Base-by-base conservation (phyloP, 2,797 vertebrate genomes). In the Rhinoraja longicauda region DNA sequence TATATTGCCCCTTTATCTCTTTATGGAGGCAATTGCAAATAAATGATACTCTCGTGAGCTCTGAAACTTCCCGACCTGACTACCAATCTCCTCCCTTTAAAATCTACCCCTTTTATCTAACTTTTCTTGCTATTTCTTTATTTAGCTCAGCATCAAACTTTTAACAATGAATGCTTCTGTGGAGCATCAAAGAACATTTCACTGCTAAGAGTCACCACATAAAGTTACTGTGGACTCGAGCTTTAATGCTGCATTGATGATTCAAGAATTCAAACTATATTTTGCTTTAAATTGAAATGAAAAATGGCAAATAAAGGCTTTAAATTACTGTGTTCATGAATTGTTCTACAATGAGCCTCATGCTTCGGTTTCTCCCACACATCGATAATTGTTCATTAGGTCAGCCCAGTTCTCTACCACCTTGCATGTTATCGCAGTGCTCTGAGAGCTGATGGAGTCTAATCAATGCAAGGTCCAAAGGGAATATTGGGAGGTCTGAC, bases 401-500 rank as follows among this genome's bases (percentile, higher is more conserved):
- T 67, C 12, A 17, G 39, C 39, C 90, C 45, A 92, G 36, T 36
- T 92, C 64, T 57, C 39, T 92, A 67, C 36, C 67, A 75, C 62
- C 84, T 88, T 32, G 17, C n/a, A 17, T 67, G n/a, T 64, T 64
- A 24, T 26, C 10, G 26, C 90, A 92, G 26, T 72, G 90, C 36
- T 92, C 90, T 72, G 90, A 92, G 70, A 91, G 62, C 57, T 86
- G 82, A 62, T 6, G 29, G 82, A 86, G 57, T 45, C 67, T 1
- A 36, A 91, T 91, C 88, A 70, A 92, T 92, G 39, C 39, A 24
- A 75, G 39, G 90, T 73, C 70, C 90, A 72, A 57, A 53, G 90
- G 90, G 90, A 92, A 92, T 73, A 73, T 75, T 53, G 67, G 90
- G 70, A 91, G 39, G 36, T 57, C 70, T 92, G 90, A 92, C 90